Evolutionary conservation across 2,113 vertebrate species (phyloP), one percentile per base, ranked within the genome.

Genomic region (Cyprinus carpio): DNA sequence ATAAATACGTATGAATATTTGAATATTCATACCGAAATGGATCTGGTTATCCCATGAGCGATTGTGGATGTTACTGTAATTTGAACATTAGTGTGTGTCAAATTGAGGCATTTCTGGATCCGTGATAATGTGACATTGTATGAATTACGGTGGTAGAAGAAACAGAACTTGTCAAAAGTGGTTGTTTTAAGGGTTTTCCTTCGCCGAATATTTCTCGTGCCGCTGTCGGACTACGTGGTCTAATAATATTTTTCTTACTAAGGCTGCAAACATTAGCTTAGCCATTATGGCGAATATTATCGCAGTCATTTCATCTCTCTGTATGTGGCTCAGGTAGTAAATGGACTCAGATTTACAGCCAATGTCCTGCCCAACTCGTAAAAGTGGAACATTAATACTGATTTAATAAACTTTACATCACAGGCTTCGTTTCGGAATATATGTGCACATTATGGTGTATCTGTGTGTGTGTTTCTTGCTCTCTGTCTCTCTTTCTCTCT

Each of bases 321-420:
- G 72, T 83, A 79, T 85, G 88, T 78, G 78, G 65, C 51, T 77
- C 79, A 86, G 84, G 82, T 86, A 87, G 84, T 87, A 89, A 90
- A 90, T 86, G 69, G 71, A 64, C 58, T 56, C 75, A 75, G 89
- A 90, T 90, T 90, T 90, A 88, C 89, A 77, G 82, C 82, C 84
- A 76, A 72, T 75, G 84, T n/a, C 86, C 54, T 82, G 89, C 87
- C 89, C 86, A 49, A 58, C 86, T 84, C 84, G 81, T 89, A 89
- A 89, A 89, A 86, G 85, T 88, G 86, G 87, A 84, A 87, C 85
- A 84, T 87, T 90, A 90, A 89, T 84, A 74, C 75, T 72, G 69
- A 34, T 89, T 84, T 86, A 89, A 89, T 89, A 86, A 89, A 87
- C 80, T 80, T 77, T 85, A 83, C 64, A 64, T 80, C 78, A 79